Evolutionary conservation across 2,797 vertebrate species (phyloP).

Genomic region (Oophaga sylvatica): DNA sequence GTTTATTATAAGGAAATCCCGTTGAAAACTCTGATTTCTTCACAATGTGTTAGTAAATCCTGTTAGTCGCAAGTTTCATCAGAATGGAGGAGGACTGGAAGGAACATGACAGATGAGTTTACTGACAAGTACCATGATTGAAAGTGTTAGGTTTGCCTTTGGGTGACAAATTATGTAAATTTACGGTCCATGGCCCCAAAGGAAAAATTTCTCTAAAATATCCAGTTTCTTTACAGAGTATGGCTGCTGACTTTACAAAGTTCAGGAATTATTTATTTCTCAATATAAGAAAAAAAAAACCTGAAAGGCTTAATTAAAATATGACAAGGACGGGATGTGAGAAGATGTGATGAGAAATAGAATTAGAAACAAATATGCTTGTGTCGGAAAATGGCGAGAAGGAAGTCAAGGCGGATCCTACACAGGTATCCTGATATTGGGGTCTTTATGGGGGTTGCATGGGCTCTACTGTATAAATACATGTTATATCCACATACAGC

Average conservation of each 20-base stretch:
- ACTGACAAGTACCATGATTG: not conserved
- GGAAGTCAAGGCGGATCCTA: not conserved
- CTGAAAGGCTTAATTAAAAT: slow-evolving; percentile 1
- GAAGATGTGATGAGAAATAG: not conserved
- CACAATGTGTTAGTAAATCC: not conserved
- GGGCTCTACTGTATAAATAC: not conserved
- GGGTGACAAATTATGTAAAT: not conserved
- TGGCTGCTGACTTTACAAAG: not conserved
- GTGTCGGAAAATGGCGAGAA: not conserved
- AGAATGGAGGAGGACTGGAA: not conserved
- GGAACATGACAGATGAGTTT: not conserved
- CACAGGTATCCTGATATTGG: not conserved
- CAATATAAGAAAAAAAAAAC: not conserved
- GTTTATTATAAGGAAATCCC: too few relatives aligned
- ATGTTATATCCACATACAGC: not conserved
- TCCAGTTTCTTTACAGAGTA: not conserved
- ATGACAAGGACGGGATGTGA: not conserved
- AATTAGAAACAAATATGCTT: not conserved
- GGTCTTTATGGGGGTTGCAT: not conserved
- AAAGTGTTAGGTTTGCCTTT: not conserved
- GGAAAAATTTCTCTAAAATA: not conserved
- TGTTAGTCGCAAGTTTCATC: not conserved
- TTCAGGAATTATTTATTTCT: not conserved
- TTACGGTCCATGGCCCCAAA: not conserved
- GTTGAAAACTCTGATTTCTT: too few relatives aligned